Evolutionary conservation across 2,888 invertebrate genomes (phyloP).

Genomic region (Napeogenes sylphis): DNA sequence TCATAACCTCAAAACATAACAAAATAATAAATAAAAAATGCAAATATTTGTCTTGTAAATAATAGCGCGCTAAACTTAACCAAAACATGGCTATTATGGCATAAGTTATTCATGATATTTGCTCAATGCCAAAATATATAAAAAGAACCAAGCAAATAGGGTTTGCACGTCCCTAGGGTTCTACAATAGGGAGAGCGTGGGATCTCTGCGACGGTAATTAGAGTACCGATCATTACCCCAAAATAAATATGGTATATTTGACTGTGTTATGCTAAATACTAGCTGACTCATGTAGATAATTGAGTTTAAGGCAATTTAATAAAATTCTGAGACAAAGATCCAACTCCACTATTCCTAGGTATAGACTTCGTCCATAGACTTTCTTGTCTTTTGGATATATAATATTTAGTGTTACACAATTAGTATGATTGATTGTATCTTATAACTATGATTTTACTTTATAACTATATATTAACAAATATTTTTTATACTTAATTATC

Average conservation of each 20-base stretch:
- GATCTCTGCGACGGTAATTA: slow-evolving; percentile 57
- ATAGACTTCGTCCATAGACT: too few species aligned
- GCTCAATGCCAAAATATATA: slow-evolving; percentile 42
- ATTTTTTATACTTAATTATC: too few species aligned
- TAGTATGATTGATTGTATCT: too few species aligned
- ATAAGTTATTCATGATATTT: slow-evolving; percentile 48
- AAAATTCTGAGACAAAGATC: too few species aligned
- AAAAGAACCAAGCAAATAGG: slow-evolving; percentile 44
- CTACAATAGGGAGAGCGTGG: slow-evolving; percentile 33
- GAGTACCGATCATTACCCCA: slow-evolving; percentile 45
- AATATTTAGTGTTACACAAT: too few species aligned
- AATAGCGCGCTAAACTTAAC: slow-evolving; percentile 28
- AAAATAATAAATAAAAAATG: too few species aligned
- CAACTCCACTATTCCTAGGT: too few species aligned
- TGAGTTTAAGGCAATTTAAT: too few species aligned
- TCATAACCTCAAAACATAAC: too few species aligned
- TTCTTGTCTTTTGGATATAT: too few species aligned
- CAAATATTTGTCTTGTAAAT: slow-evolving; percentile 20
- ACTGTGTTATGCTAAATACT: not conserved
- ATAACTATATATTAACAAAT: too few species aligned
- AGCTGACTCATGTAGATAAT: not conserved
- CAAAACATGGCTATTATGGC: slow-evolving; percentile 34
- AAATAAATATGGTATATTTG: slow-evolving; percentile 35
- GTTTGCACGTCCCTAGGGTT: slow-evolving; percentile 20
- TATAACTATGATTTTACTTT: too few species aligned